These are phyloP conservation scores for Lycaon pictus DNA, from an alignment of 2,113 vertebrate genomes.

Conservation along the genomic window DNA sequence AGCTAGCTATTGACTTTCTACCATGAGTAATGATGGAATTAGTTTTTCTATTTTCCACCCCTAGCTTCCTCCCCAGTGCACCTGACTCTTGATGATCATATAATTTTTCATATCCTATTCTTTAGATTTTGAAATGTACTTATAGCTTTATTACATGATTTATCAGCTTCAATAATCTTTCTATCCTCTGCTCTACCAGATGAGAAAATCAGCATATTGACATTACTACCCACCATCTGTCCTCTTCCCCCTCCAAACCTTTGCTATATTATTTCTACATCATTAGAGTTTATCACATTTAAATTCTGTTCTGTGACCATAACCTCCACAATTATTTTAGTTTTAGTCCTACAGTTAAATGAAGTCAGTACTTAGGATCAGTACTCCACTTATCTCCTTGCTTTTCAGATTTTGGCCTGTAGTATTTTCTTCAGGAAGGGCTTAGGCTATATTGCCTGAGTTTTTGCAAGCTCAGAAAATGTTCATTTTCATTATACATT, in stretches of 20 bases:
- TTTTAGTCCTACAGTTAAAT: conserved; percentile 25
- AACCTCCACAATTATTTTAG: neutral
- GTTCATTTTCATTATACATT: neutral
- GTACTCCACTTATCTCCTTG: neutral
- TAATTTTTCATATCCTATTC: conserved; percentile 20
- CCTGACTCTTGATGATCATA: neutral
- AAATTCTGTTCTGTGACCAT: neutral
- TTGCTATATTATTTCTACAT: conserved; percentile 3
- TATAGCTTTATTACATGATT: neutral
- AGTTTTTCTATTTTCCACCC: neutral
- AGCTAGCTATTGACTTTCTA: neutral
- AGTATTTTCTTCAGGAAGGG: neutral
- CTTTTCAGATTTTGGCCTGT: conserved; percentile 11
- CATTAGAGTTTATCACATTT: conserved; percentile 33
- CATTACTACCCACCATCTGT: neutral
- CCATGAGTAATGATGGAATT: neutral
- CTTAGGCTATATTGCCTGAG: neutral
- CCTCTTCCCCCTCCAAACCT: neutral
- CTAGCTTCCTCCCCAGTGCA: neutral
- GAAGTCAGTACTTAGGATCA: neutral
- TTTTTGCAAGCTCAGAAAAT: conserved; percentile 3
- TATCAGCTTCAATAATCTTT: neutral
- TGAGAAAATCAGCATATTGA: neutral
- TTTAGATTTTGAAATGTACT: conserved; percentile 45
- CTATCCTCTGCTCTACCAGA: conserved; percentile 1